A percentile compares a stretch with the other conserved stretches of the same genome.
phyloP scores from a whole-genome alignment of 2,113 vertebrate genomes.

The Leptobrachium leishanense region DNA sequence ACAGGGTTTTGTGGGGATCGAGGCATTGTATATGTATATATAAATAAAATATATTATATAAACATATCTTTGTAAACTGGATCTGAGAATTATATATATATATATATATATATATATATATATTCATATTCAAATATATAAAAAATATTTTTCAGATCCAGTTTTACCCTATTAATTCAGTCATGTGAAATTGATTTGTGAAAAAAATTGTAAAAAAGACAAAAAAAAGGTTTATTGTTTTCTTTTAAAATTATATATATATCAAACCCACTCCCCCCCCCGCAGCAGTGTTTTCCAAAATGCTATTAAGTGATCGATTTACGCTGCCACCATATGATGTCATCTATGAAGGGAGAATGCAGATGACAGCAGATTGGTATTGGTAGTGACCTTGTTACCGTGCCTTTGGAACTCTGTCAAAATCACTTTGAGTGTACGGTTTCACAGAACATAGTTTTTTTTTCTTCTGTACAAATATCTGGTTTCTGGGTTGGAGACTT shows the following conservation, averaged over 20 bases:
- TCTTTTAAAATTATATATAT: conserved; percentile 58
- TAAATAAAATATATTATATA: too few relatives aligned
- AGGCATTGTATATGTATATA: too few relatives aligned
- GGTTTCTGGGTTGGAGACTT: conserved; percentile 83
- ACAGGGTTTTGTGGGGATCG: too few relatives aligned
- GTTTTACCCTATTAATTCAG: too few relatives aligned
- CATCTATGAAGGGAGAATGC: conserved; percentile 79
- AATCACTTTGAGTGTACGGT: conserved; percentile 76
- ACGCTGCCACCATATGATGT: conserved; percentile 84
- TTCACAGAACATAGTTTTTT: conserved; percentile 77
- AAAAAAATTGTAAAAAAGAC: conserved; percentile 84
- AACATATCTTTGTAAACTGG: too few relatives aligned
- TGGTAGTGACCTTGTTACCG: conserved; percentile 81
- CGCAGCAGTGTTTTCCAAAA: conserved; percentile 78
- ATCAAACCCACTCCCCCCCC: conserved; percentile 68
- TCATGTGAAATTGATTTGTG: conserved; percentile 51
- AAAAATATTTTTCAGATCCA: too few relatives aligned
- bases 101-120: too few relatives aligned
- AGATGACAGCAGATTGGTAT: conserved; percentile 79
- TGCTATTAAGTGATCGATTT: conserved; percentile 89
- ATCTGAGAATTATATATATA: too few relatives aligned
- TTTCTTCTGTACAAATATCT: conserved; percentile 72
- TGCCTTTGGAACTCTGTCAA: conserved; percentile 76
- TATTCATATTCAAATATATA: too few relatives aligned
- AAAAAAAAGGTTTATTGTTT: conserved; percentile 6